A percentile compares a stretch with the other conserved stretches of the same genome.
Conservation (phyloP, 1,140 invertebrate species). For the Temnothorax curvispinosus region DNA sequence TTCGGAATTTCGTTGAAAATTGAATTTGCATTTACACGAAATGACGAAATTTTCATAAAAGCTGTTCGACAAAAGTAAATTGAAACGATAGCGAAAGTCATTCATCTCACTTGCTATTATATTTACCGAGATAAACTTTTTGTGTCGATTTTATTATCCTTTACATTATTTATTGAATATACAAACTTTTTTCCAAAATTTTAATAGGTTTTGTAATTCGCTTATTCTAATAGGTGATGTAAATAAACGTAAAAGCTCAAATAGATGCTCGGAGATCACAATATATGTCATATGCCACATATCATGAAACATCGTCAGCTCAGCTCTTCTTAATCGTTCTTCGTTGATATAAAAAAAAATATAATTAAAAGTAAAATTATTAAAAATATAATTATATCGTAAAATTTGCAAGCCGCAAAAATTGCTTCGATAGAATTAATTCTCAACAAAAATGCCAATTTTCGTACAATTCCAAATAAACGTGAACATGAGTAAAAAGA, state of each 20-base stretch:
- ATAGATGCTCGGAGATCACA: background rate
- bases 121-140: background rate
- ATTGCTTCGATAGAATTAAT: background rate
- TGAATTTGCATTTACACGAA: background rate
- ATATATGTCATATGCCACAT: background rate
- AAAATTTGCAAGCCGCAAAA: background rate
- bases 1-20: slow-evolving; percentile 48
- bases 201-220: background rate
- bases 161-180: background rate
- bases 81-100: background rate
- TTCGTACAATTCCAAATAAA: slow-evolving; percentile 49
- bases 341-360: background rate
- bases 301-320: background rate
- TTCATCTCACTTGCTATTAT: background rate
- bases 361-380: background rate
- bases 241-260: background rate
- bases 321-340: background rate
- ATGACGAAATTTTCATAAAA: background rate
- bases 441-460: slow-evolving; percentile 11
- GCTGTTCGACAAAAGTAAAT: background rate
- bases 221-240: background rate
- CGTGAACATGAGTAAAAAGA: slow-evolving; percentile 45
- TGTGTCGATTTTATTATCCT: background rate
- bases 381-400: background rate
- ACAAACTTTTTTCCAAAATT: background rate